Evolutionary conservation across 2,113 vertebrate species (phyloP).

Genomic region (Entelurus aequoreus): DNA sequence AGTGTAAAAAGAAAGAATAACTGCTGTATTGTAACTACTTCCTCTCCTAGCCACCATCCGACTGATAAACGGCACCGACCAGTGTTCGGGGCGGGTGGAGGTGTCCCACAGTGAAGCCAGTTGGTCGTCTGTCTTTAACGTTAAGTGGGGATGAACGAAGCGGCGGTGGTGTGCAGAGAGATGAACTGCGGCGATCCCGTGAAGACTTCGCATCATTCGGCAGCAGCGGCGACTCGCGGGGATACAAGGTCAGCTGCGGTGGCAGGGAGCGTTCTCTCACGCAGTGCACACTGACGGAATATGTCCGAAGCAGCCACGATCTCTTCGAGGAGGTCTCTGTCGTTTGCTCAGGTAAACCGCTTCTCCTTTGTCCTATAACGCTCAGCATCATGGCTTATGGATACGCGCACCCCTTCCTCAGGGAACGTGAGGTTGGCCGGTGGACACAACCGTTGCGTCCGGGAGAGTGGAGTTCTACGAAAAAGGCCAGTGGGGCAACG

Average conservation of each 20-base stretch:
- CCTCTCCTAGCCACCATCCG: conserved; percentile 37
- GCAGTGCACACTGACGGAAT: conserved; percentile 33
- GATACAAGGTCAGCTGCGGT: conserved; percentile 25
- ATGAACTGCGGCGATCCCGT: conserved; percentile 58
- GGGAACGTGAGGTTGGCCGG: conserved; percentile 46
- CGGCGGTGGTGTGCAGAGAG: conserved; percentile 52
- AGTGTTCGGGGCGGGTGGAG: conserved; percentile 59
- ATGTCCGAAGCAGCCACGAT: not conserved
- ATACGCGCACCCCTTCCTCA: conserved; percentile 12
- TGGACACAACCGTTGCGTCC: conserved; percentile 35
- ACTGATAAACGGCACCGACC: conserved; percentile 32
- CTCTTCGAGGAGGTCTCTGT: conserved; percentile 30
- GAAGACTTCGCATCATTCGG: conserved; percentile 10
- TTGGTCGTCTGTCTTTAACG: conserved; percentile 31
- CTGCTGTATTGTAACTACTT: not conserved
- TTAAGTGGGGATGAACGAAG: conserved; percentile 50
- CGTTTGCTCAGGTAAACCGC: conserved; percentile 46
- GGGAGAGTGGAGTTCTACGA: conserved; percentile 56
- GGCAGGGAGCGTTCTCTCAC: conserved; percentile 45
- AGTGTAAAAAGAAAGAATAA: not conserved
- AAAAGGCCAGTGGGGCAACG: conserved; percentile 45
- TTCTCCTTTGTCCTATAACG: too few species aligned
- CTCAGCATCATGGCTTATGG: not conserved
- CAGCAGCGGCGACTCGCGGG: not conserved
- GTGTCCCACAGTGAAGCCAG: conserved; percentile 2